Conservation (phyloP, 2,797 vertebrate genomes). For the Pseudomugil tenellus region DNA sequence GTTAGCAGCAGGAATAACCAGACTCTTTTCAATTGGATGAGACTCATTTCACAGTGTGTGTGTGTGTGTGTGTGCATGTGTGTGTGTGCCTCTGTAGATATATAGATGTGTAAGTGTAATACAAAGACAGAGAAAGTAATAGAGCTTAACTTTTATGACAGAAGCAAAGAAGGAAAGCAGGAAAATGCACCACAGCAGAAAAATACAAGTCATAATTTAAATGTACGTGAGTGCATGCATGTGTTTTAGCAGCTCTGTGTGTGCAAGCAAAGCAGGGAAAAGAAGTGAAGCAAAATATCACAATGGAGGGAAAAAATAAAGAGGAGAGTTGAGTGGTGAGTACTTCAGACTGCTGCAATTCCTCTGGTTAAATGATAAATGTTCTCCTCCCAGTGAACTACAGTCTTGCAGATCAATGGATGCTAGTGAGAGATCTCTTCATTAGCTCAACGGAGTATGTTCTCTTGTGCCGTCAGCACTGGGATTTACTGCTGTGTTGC, state of each 20-base stretch:
- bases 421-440: slow-evolving; percentile 59
- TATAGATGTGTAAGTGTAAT: slow-evolving; percentile 18
- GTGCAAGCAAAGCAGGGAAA: slow-evolving; percentile 6
- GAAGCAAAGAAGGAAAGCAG: slow-evolving; percentile 25
- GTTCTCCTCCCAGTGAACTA: slow-evolving; percentile 39
- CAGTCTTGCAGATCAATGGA: slow-evolving; percentile 62
- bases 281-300: slow-evolving; percentile 10
- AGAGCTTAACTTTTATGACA: slow-evolving; percentile 1
- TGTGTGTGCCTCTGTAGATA: background rate
- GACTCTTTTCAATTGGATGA: slow-evolving; percentile 24
- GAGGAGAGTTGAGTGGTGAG: slow-evolving; percentile 19
- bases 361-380: slow-evolving; percentile 59
- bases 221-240: slow-evolving; percentile 31
- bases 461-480: slow-evolving; percentile 36
- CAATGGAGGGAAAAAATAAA: background rate
- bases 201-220: slow-evolving; percentile 32
- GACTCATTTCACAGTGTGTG: background rate
- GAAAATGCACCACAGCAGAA: slow-evolving; percentile 33
- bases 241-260: slow-evolving; percentile 10
- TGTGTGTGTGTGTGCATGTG: slow-evolving; percentile 18
- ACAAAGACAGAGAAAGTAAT: slow-evolving; percentile 4
- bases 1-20: slow-evolving; percentile 43
- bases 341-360: slow-evolving; percentile 31
- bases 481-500: slow-evolving; percentile 44
- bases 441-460: slow-evolving; percentile 66